These are phyloP conservation scores for Lobophora halterata DNA, from an alignment of 2,888 invertebrate genomes.

Conservation along the genomic window DNA sequence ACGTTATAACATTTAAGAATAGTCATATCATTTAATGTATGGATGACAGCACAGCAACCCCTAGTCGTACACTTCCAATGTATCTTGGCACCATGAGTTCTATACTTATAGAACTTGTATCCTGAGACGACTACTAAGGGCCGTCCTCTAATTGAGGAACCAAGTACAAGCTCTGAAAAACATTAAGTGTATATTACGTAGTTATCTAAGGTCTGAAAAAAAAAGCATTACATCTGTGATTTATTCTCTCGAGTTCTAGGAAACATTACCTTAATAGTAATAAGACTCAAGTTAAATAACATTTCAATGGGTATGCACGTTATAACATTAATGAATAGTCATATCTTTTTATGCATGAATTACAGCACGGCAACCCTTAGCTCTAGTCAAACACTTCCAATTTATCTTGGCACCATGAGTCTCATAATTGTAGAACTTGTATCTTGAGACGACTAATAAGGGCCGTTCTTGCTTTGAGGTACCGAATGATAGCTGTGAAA, in stretches of 20 bases:
- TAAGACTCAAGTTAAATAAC: too few species aligned
- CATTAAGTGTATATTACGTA: background rate
- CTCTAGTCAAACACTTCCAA: constrained; percentile 11
- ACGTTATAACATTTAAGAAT: constrained; percentile 29
- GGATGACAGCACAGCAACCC: constrained; percentile 33
- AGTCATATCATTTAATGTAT: constrained; percentile 25
- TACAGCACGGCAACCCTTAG: constrained; percentile 9
- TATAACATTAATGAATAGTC: constrained; percentile 8
- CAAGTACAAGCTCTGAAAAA: background rate
- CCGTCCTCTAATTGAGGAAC: background rate
- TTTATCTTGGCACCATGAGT: constrained; percentile 2
- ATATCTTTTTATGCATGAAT: constrained; percentile 8
- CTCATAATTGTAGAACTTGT: constrained; percentile 7
- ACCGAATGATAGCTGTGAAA: background rate
- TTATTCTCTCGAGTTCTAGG: too few species aligned
- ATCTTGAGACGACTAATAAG: background rate
- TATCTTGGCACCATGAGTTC: constrained; percentile 1
- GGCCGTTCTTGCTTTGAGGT: constrained; percentile 1
- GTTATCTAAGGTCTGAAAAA: too few species aligned
- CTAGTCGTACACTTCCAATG: constrained; percentile 14
- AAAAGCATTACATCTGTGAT: too few species aligned
- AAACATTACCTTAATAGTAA: too few species aligned
- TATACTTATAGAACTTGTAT: constrained; percentile 1
- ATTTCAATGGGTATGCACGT: background rate
- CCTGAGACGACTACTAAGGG: constrained; percentile 1